phyloP scores from a whole-genome alignment of 2,888 invertebrate species.

The Rhagium mordax region DNA sequence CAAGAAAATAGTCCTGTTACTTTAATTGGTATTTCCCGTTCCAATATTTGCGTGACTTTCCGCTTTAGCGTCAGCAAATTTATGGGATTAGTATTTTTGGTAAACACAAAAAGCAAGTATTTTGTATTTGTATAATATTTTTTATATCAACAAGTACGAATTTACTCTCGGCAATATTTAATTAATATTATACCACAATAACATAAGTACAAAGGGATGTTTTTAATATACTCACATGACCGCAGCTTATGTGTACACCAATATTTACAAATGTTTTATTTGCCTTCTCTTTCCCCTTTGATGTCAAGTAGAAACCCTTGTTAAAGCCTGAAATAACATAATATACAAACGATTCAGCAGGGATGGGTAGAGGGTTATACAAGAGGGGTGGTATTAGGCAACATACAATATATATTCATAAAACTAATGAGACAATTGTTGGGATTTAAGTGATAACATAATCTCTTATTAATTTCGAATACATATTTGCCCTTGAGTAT shows the following conservation, averaged over 20 bases:
- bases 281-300: slow-evolving; percentile 63
- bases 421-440: not conserved
- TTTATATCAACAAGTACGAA: not conserved
- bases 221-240: slow-evolving; percentile 52
- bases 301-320: slow-evolving; percentile 66
- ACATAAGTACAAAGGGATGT: slow-evolving; percentile 49
- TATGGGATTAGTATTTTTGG: not conserved
- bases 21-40: not conserved
- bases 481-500: too few relatives aligned
- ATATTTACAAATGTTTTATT: slow-evolving; percentile 65
- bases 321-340: slow-evolving; percentile 66
- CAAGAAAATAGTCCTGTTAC: not conserved
- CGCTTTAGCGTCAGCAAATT: not conserved
- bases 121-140: not conserved
- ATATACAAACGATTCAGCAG: slow-evolving; percentile 57
- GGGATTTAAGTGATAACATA: not conserved
- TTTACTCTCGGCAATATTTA: slow-evolving; percentile 14
- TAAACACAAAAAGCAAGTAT: not conserved
- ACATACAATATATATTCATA: not conserved
- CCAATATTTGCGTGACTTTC: not conserved
- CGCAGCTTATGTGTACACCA: slow-evolving; percentile 56
- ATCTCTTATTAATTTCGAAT: not conserved
- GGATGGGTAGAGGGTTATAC: slow-evolving; percentile 4
- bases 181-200: slow-evolving; percentile 33
- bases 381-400: slow-evolving; percentile 2